These are phyloP conservation scores for Spinus pinus DNA, from an alignment of 2,797 vertebrate species.

Conservation along the genomic window DNA sequence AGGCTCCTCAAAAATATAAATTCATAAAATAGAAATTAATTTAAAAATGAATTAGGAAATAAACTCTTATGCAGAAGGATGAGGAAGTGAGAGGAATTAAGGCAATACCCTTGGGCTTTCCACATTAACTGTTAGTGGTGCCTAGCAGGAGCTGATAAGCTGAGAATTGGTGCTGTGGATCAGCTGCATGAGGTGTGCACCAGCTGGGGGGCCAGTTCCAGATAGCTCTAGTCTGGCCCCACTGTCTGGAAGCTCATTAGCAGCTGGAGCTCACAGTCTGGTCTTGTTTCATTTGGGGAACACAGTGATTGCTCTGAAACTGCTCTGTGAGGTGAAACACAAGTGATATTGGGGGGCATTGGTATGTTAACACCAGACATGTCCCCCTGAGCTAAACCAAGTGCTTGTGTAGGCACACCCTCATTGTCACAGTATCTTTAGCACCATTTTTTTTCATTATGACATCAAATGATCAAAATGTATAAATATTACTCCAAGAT, in stretches of 20 bases:
- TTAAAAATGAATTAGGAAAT: neutral
- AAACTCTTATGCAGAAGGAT: neutral
- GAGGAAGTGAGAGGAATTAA: neutral
- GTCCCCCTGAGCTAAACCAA: neutral
- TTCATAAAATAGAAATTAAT: neutral
- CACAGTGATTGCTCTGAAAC: neutral
- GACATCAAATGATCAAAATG: neutral
- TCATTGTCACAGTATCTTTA: neutral
- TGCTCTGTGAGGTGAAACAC: neutral
- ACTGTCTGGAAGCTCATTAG: neutral
- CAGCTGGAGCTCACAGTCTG: neutral
- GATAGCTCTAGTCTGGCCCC: neutral
- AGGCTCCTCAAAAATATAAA: neutral
- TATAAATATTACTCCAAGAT: neutral
- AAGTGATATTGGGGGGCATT: neutral
- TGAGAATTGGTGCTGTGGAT: neutral
- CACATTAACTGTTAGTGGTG: neutral
- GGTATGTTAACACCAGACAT: neutral
- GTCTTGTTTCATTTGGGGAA: neutral
- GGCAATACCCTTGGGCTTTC: neutral
- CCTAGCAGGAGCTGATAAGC: neutral
- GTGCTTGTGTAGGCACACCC: neutral
- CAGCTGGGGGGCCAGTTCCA: neutral
- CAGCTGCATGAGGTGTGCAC: neutral
- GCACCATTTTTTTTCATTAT: neutral